Evolutionary conservation across 2,113 vertebrate genomes (phyloP).

Genomic region (Menura novaehollandiae): DNA sequence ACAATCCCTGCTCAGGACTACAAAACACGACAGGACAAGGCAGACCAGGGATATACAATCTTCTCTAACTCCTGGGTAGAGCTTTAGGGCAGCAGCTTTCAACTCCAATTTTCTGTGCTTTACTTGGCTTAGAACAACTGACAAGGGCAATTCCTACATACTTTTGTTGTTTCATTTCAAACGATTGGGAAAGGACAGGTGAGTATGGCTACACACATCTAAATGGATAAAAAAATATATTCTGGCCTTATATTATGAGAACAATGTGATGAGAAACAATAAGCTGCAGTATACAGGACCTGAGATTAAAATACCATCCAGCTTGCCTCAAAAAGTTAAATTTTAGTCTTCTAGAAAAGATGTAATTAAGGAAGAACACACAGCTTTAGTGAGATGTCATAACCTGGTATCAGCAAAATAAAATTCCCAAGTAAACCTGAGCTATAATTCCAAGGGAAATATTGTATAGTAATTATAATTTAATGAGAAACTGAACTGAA

Average conservation of each 20-base stretch:
- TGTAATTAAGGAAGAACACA: background rate
- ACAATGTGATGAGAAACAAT: background rate
- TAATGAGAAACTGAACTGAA: background rate
- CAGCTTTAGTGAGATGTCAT: background rate
- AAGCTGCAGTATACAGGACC: background rate
- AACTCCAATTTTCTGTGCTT: background rate
- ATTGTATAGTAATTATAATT: background rate
- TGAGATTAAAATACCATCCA: background rate
- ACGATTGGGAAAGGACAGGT: background rate
- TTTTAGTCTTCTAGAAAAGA: background rate
- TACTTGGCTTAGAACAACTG: background rate
- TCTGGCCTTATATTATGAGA: background rate
- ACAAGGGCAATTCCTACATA: background rate
- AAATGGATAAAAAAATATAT: background rate
- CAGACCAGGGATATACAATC: accelerated
- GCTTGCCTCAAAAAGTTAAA: background rate
- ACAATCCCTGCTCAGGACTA: background rate
- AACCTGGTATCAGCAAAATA: background rate
- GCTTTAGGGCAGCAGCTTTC: background rate
- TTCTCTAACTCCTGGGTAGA: background rate
- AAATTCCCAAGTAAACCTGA: background rate
- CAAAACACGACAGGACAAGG: background rate
- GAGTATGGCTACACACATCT: background rate
- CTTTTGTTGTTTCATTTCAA: background rate
- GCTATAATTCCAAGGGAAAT: background rate